A percentile compares a stretch with the other conserved stretches of the same genome.
Evolutionary conservation across 64 coral and sea anemone species (phyloP).

Genomic region (Pocillopora damicornis): DNA sequence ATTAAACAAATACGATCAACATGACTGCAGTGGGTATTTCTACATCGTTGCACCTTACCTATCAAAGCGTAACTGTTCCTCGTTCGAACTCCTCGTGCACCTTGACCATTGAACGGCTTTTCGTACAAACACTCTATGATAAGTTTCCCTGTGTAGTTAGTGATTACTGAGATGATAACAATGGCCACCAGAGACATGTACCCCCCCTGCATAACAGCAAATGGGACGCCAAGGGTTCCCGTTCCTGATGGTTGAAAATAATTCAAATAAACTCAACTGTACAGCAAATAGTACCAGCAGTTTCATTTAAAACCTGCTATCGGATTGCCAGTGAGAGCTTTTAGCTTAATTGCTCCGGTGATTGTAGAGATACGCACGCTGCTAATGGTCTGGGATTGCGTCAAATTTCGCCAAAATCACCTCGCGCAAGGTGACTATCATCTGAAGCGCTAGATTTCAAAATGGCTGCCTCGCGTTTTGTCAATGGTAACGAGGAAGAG

Average conservation of each 20-base stretch:
- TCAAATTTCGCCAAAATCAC: too few relatives aligned
- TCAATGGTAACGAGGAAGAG: too few relatives aligned
- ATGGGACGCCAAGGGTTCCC: constrained; percentile 93
- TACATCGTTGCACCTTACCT: constrained; percentile 34
- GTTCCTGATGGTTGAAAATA: constrained; percentile 50
- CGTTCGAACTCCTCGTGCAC: constrained; percentile 37
- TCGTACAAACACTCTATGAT: constrained; percentile 94
- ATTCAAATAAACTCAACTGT: not conserved
- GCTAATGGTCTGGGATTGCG: too few relatives aligned
- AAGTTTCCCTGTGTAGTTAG: constrained; percentile 97
- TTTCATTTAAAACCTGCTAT: too few relatives aligned
- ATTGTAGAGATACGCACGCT: too few relatives aligned
- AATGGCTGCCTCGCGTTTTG: too few relatives aligned
- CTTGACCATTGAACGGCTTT: constrained; percentile 33
- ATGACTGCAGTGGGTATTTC: too few relatives aligned
- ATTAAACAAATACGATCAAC: too few relatives aligned
- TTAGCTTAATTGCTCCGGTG: too few relatives aligned
- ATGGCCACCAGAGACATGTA: constrained; percentile 88
- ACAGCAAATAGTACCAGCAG: not conserved
- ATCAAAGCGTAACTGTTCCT: constrained; percentile 84
- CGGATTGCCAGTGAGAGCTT: too few relatives aligned
- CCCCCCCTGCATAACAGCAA: constrained; percentile 90
- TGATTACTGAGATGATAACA: constrained; percentile 73
- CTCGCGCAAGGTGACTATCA: too few relatives aligned
- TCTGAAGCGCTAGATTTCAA: too few relatives aligned